A percentile compares a stretch with the other conserved stretches of the same genome.
These are phyloP conservation scores for Elephas maximus DNA, from an alignment of 2,113 vertebrate genomes.

Conservation along the genomic window DNA sequence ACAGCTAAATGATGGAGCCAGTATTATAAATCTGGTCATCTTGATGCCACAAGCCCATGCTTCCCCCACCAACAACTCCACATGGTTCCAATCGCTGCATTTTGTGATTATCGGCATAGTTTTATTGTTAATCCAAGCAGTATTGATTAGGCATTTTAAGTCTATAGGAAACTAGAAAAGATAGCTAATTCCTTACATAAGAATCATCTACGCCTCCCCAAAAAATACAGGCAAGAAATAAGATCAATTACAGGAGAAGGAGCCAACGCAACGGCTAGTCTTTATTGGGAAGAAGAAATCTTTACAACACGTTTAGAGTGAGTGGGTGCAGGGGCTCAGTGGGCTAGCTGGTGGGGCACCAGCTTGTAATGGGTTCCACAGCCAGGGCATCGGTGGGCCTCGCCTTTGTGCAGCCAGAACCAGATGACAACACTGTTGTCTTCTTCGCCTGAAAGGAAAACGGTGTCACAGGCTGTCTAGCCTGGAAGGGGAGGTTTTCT, in stretches of 20 bases:
- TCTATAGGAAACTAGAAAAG: neutral
- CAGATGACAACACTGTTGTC: constrained; percentile 93
- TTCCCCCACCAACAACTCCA: neutral
- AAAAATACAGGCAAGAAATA: constrained; percentile 33
- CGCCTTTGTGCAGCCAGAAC: constrained; percentile 95
- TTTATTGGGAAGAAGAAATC: constrained; percentile 76
- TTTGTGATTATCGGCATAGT: neutral
- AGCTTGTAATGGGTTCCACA: constrained; percentile 94
- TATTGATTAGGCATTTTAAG: neutral
- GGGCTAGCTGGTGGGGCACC: constrained; percentile 88
- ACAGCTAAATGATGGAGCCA: neutral
- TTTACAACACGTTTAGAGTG: constrained; percentile 34
- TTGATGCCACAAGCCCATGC: neutral
- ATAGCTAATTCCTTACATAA: neutral
- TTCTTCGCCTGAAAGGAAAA: constrained; percentile 91
- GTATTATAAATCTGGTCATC: neutral
- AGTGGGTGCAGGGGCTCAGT: constrained; percentile 67
- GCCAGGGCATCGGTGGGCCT: constrained; percentile 93
- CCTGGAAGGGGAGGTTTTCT: neutral
- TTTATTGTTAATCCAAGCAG: neutral
- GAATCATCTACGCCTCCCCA: neutral
- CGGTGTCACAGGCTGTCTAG: neutral
- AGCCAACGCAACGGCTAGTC: constrained; percentile 58
- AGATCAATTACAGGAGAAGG: constrained; percentile 40
- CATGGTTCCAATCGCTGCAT: neutral